Base-by-base conservation (phyloP, 2,797 vertebrate species). In the Lithobates pipiens region DNA sequence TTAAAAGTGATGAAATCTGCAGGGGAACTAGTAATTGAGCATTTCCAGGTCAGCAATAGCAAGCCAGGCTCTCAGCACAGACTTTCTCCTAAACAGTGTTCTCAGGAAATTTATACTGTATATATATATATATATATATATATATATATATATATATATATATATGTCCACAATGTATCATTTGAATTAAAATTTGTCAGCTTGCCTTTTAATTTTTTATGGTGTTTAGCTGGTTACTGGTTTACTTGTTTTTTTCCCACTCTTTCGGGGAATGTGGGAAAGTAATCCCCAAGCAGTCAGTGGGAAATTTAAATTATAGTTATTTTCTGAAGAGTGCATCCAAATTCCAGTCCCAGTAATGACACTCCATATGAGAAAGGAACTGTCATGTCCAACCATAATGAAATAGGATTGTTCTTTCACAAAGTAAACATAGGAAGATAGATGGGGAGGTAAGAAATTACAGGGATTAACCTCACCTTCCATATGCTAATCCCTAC, bases 401-500 rank as follows among this genome's bases (percentile, higher is more conserved):
- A 80, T 85, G 84, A 63, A 85, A 61, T 21, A 70, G 46, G 67
- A 81, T 85, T 85, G 84, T 85, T 32, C 72, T 80, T 72, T 69
- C 34, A 75, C 77, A 75, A 80, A 81, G 77, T 85, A 80, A 85
- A 80, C 44, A 70, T 80, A 70, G 65, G 29, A 72, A 85, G 36
- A 74, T 76, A 68, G 77, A 85, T 76, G 44, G 78, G 44, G 50
- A 85, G 78, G 77, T 70, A 63, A 85, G 71, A 81, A 81, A 85
- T 85, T 85, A 85, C 74, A 85, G 84, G 84, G 84, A 85, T 85
- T 85, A 85, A 76, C 72, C 63, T 85, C 77, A 81, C 77, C 78
- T 85, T 85, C 84, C 68, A 80, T 85, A 80, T 85, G 72, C 84
- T 85, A 85, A 85, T 85, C 84, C 72, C 32, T 76, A 50, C 36